Conservation (phyloP, 2,113 vertebrate genomes). For the Colinus virginianus region DNA sequence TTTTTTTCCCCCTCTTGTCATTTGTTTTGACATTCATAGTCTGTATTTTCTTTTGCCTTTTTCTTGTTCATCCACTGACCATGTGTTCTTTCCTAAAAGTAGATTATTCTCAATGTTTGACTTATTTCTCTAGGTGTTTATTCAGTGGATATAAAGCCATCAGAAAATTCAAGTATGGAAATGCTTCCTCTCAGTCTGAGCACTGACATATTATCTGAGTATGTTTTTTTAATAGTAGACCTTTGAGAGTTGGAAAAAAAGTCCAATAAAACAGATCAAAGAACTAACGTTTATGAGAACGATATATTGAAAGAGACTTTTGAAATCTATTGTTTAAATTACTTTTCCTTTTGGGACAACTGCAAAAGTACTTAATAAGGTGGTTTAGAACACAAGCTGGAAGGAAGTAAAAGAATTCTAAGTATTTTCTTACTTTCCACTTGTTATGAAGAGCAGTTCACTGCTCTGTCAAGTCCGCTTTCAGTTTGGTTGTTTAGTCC, state of each 20-base stretch:
- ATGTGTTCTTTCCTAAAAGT: not conserved
- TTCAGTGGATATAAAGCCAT: not conserved
- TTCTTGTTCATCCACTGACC: not conserved
- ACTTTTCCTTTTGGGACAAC: constrained; percentile 7
- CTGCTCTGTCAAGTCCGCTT: constrained; percentile 15
- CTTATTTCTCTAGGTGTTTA: not conserved
- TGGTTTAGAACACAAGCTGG: constrained; percentile 25
- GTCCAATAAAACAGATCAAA: not conserved
- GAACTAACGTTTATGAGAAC: not conserved
- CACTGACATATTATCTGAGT: not conserved
- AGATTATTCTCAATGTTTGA: not conserved
- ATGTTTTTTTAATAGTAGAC: not conserved
- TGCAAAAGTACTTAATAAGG: constrained; percentile 38
- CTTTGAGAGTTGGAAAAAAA: not conserved
- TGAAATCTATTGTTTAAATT: constrained; percentile 15
- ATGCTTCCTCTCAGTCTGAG: not conserved
- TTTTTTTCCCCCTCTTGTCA: accelerated
- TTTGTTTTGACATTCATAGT: not conserved
- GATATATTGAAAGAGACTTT: not conserved
- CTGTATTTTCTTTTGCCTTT: not conserved
- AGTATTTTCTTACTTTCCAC: constrained; percentile 49
- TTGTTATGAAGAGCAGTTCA: not conserved
- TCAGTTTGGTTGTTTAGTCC: not conserved
- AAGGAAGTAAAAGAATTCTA: constrained; percentile 45
- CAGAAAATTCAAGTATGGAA: not conserved